Evolutionary conservation across 2,888 invertebrate genomes (phyloP).

Genomic region (Cheiracanthium punctorium): DNA sequence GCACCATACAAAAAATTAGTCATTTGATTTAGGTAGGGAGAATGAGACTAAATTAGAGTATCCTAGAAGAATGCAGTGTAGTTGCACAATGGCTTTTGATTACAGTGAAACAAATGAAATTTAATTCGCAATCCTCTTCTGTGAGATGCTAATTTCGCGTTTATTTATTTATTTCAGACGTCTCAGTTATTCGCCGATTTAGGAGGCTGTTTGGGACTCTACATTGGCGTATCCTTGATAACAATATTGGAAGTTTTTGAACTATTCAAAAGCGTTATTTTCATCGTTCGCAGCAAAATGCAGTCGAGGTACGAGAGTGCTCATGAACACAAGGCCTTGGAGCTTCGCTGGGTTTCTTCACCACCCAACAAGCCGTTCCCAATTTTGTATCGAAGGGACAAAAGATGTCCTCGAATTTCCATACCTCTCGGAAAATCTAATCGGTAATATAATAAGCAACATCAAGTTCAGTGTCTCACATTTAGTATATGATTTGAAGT

Average conservation of each 20-base stretch:
- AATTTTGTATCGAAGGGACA: conserved; percentile 1
- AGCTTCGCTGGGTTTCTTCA: conserved; percentile 31
- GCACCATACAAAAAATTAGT: too few species aligned
- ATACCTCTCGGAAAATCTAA: background rate
- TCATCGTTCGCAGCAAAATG: conserved; percentile 37
- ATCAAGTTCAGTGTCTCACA: too few species aligned
- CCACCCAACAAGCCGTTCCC: conserved; percentile 9
- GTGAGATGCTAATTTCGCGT: too few species aligned
- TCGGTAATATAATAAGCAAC: too few species aligned
- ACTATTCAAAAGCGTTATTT: conserved; percentile 60
- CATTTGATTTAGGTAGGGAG: too few species aligned
- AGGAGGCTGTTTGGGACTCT: conserved; percentile 69
- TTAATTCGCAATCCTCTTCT: too few species aligned
- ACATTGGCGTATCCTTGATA: conserved; percentile 70
- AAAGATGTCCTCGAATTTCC: background rate
- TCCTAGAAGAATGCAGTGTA: too few species aligned
- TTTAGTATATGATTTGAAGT: too few species aligned
- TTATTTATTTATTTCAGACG: conserved; percentile 60
- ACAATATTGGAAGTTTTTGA: conserved; percentile 70
- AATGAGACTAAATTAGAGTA: too few species aligned
- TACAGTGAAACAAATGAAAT: too few species aligned
- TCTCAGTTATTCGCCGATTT: conserved; percentile 70
- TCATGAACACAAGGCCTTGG: background rate
- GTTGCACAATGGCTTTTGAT: too few species aligned
- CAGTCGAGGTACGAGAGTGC: background rate